Evolutionary conservation across 2,888 invertebrate genomes (phyloP).

Genomic region (Eupithecia subfuscata): DNA sequence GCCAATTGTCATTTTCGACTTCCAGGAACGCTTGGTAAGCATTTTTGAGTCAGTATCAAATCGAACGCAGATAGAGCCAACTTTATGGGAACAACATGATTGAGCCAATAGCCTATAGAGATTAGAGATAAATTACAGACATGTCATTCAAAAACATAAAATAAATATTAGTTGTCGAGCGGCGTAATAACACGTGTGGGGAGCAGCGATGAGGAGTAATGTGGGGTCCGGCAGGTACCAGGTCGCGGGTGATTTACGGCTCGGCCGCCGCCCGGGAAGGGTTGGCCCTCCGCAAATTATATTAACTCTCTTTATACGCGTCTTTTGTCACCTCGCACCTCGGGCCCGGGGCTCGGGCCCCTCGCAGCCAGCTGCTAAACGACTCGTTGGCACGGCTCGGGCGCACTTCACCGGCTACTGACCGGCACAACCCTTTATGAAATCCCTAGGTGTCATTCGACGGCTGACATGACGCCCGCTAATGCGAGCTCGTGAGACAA

Average conservation of each 20-base stretch:
- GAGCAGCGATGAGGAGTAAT: conserved; percentile 50
- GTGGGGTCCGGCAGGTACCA: conserved; percentile 58
- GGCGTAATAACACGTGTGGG: conserved; percentile 51
- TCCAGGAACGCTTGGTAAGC: no score
- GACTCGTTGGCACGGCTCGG: not conserved
- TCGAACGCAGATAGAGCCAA: not conserved
- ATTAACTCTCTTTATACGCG: conserved; percentile 67
- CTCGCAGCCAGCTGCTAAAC: not conserved
- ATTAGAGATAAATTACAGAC: not conserved
- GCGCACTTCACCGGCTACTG: not conserved
- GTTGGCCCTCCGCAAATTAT: conserved; percentile 60
- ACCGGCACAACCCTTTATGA: not conserved
- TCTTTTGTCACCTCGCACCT: conserved; percentile 61
- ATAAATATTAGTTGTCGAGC: conserved; percentile 24
- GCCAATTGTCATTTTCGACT: no score
- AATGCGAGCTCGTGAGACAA: not conserved
- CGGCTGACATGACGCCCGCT: not conserved
- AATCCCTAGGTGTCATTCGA: not conserved
- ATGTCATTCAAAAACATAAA: conserved; percentile 5
- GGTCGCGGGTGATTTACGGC: not conserved
- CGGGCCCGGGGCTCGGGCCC: conserved; percentile 5
- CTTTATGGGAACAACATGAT: not conserved
- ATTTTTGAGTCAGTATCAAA: not conserved
- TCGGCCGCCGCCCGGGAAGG: conserved; percentile 34
- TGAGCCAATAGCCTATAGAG: not conserved